Evolutionary conservation across 2,888 invertebrate species (phyloP).

Genomic region (Agrypnus murinus): DNA sequence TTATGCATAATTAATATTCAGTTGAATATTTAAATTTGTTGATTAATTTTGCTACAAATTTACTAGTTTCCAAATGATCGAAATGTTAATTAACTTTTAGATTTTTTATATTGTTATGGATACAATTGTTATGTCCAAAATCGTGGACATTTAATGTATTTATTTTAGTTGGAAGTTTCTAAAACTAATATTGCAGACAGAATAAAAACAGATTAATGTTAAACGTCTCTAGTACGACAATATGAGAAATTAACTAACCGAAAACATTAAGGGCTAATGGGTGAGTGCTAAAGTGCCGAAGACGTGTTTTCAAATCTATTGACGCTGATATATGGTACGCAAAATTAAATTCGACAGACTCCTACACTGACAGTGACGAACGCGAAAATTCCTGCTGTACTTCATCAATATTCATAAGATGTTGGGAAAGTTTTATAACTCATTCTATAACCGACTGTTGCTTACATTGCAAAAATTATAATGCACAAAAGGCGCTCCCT

Average conservation of each 20-base stretch:
- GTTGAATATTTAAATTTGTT: no score
- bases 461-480: slow-evolving; percentile 8
- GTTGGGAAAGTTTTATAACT: slow-evolving; percentile 27
- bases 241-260: slow-evolving; percentile 27
- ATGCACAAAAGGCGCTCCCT: background rate
- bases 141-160: no score
- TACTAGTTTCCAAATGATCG: no score
- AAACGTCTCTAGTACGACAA: slow-evolving; percentile 10
- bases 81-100: no score
- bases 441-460: slow-evolving; percentile 22
- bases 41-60: no score
- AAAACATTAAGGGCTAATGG: slow-evolving; percentile 19
- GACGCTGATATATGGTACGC: slow-evolving; percentile 31
- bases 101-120: no score
- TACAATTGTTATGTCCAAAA: no score
- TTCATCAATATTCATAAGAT: slow-evolving; percentile 31
- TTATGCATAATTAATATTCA: no score
- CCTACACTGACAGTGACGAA: slow-evolving; percentile 26
- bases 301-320: slow-evolving; percentile 27
- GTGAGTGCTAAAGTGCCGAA: slow-evolving; percentile 25
- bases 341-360: slow-evolving; percentile 32
- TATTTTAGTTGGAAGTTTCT: no score
- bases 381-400: slow-evolving; percentile 29
- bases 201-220: slow-evolving; percentile 15
- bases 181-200: no score